These are phyloP conservation scores for Ormyrus pomaceus DNA, from an alignment of 2,888 invertebrate genomes.

Conservation along the genomic window DNA sequence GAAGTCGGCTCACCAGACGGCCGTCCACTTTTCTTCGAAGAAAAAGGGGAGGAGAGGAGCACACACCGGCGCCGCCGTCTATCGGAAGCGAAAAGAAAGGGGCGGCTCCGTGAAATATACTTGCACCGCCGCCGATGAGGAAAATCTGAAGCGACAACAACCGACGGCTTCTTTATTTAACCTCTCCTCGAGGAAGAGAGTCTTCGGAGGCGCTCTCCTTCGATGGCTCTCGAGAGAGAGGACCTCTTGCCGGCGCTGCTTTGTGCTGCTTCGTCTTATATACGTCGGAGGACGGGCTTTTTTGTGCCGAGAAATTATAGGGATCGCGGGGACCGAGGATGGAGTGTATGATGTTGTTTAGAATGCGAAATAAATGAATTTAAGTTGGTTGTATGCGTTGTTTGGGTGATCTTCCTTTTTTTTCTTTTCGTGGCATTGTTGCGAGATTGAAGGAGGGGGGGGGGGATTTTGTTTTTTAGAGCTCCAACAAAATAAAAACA, in stretches of 20 bases:
- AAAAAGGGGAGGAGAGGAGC: conserved; percentile 5
- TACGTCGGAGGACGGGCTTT: conserved; percentile 10
- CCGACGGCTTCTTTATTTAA: conserved; percentile 61
- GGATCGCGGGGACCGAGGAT: no score
- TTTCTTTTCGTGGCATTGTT: background rate
- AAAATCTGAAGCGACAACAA: conserved; percentile 74
- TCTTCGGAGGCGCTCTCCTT: conserved; percentile 58
- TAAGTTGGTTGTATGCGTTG: no score
- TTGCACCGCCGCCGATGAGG: conserved; percentile 7
- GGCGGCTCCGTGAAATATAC: conserved; percentile 62
- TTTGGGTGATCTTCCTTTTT: background rate
- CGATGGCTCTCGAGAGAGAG: conserved; percentile 59
- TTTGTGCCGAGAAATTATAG: background rate
- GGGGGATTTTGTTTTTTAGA: background rate
- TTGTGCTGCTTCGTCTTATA: conserved; percentile 14
- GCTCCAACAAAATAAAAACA: no score
- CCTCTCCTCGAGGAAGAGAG: conserved; percentile 59
- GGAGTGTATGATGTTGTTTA: no score
- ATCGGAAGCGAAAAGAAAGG: background rate
- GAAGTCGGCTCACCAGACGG: background rate
- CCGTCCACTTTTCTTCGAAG: background rate
- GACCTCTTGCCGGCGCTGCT: conserved; percentile 30
- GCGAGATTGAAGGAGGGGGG: conserved; percentile 6
- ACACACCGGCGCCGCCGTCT: background rate
- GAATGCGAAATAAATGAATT: no score